phyloP scores from a whole-genome alignment of 2,113 vertebrate genomes.

The Petrocephalus microphthalmus region DNA sequence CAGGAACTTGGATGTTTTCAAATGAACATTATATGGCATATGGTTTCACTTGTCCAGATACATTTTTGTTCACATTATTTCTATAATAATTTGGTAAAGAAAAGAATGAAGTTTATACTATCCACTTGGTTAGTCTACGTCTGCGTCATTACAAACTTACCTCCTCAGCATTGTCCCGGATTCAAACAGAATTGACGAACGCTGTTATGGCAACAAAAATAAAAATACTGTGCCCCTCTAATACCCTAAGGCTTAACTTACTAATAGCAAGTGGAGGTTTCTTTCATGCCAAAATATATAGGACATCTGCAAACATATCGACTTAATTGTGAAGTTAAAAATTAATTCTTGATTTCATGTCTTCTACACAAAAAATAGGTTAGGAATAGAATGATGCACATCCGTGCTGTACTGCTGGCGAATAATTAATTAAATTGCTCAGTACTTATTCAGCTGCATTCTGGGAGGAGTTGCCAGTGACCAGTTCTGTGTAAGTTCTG shows the following conservation, averaged over 20 bases:
- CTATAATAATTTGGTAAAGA: neutral
- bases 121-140: constrained; percentile 19
- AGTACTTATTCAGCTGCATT: neutral
- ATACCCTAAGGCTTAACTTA: neutral
- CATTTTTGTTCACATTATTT: constrained; percentile 1
- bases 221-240: neutral
- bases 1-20: neutral
- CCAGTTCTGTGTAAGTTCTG: neutral
- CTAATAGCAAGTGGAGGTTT: neutral
- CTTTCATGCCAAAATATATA: neutral
- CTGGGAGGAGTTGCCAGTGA: neutral
- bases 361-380: neutral
- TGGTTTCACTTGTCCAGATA: neutral
- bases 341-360: neutral
- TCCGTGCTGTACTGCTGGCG: neutral
- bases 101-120: neutral
- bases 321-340: neutral
- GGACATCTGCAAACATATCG: neutral
- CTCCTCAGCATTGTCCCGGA: neutral
- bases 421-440: neutral
- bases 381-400: neutral
- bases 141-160: constrained; percentile 26
- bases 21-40: neutral
- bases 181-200: neutral
- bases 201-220: neutral